Evolutionary conservation across 2,888 invertebrate genomes (phyloP), one percentile per base, ranked within the genome.

Genomic region (Xestia xanthographa): DNA sequence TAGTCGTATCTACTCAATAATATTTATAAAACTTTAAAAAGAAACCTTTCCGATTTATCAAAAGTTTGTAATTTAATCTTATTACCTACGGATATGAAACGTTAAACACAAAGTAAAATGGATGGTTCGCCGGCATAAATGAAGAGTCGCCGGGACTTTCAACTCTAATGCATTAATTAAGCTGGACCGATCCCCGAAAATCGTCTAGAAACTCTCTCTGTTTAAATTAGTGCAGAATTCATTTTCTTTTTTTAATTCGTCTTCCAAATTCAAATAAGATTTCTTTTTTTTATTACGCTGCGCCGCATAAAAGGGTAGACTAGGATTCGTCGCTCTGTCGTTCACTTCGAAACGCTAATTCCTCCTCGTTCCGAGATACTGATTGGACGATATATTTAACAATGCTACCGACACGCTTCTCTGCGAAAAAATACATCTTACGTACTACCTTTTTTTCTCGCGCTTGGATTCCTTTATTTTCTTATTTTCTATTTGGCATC

Each of bases 351-450:
- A 94, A 95, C 95, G 95, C 95, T 96, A 95, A 96, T 96, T 96
- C 92, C 93, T 94, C 85, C 92, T 93, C 92, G 92, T 93, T 94
- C 91, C 90, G 89, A 92, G 93, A 93, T 95, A 95, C 96, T 96
- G 96, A 96, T 96, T 96, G 96, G 95, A 95, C 96, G 93, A 96
- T 96, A 96, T 96, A 96, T 96, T 96, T 95, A 96, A 95, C 95
- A 95, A 95, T 94, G 94, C 93, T 94, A 94, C 95, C 93, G 94
- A 94, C 95, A 95, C 93, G 93, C 93, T 94, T 90, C 93, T 93
- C 92, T 92, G 91, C 91, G 92, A 94, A 95, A 95, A 95, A 95
- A 95, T 95, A 95, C 92, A 94, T 95, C 94, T 95, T 94, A 92
- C 92, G 93, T 94, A 93, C 93, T 92, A 94, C 91, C 93, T 92